Evolutionary conservation across 2,888 invertebrate genomes (phyloP), one percentile per base, ranked within the genome.

Genomic region (Noctua janthe): DNA sequence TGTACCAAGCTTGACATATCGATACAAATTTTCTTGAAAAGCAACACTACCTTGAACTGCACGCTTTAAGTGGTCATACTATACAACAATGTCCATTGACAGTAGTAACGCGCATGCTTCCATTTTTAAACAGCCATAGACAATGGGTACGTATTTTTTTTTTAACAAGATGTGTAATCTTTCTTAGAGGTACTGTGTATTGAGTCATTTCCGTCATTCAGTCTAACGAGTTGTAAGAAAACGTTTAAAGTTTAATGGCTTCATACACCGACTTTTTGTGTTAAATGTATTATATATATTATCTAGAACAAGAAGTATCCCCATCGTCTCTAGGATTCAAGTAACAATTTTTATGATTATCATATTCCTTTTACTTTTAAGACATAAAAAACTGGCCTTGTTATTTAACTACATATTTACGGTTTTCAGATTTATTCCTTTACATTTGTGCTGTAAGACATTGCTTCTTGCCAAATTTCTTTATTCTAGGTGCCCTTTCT

Each of bases 141-240:
- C 77, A 86, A 86, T 87, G 83, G 75, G 76, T 70, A 81, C 71
- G 49, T 76, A 51, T 74, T 39, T 54, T 74, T 85, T 85, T 85
- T 85, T 71, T 71, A 35, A 86, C 70, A 51, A 73, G 76, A 86
- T 72, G 62, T 72, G 71, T 86, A 75, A 86, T 82, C 43, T 83
- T 73, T 70, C 39, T 49, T 23, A 39, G 35, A 66, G 29, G 29
- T 29, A 29, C 29, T 29, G 29, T 29, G 29, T 29, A 29, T 75
- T 71, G 69, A 77, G 75, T 81, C 81, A 87, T 75, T 84, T 84
- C 85, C 81, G 76, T 85, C 85, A 85, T 86, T 75, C 62, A 23
- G 51, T 56, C 13, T 86, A 76, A 86, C 69, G 71, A 83, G 35
- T 72, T 72, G 54, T 51, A 47, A 47, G 39, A 81, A 59, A 71